Evolutionary conservation across 2,888 invertebrate species (phyloP), one percentile per base, ranked within the genome.

Genomic region (Hyposoter dolosus): DNA sequence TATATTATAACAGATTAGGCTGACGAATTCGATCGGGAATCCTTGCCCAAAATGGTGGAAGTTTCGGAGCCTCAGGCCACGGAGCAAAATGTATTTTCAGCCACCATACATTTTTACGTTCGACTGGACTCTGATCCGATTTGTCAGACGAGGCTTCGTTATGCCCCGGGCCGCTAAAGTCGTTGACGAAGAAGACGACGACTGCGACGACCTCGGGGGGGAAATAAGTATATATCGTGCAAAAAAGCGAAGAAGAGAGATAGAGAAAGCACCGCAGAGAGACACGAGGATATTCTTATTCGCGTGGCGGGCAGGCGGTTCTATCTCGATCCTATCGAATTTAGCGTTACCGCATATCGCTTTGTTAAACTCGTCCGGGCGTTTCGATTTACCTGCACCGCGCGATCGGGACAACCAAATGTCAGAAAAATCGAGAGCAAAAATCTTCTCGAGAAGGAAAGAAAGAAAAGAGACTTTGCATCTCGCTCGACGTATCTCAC

Each of bases 121-220:
- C 69, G 84, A 87, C 78, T 87, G 88, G 87, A 85, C 84, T 72
- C 88, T 88, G 88, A 88, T 88, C 88, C 88, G 88, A 88, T 88
- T 88, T 88, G 88, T 88, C 86, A 87, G 87, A 50, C 83, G 85
- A 84, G 69, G 85, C 71, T 83, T 88, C 84, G 87, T 86, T 87
- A 88, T 84, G 80, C 86, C 84, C 68, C 77, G 74, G 79, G 82
- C 71, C 79, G 56, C 50, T 76, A 53, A 56, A 68, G 47, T 60
- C 56, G 17, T 43, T 63, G 17, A 23, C 71, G 75, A 23, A 69
- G 74, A 50, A 28, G 47, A 23, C 65, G 66, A 32, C 35, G 66
- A 35, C 75, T 66, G 47, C 15, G 35, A 15, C 45, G 63, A 60
- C 28, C 60, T 28, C 60, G 60, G 63, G 68, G 63, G 68, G 53